Conservation (phyloP, 1,140 invertebrate genomes). For the Drosophila cardini region DNA sequence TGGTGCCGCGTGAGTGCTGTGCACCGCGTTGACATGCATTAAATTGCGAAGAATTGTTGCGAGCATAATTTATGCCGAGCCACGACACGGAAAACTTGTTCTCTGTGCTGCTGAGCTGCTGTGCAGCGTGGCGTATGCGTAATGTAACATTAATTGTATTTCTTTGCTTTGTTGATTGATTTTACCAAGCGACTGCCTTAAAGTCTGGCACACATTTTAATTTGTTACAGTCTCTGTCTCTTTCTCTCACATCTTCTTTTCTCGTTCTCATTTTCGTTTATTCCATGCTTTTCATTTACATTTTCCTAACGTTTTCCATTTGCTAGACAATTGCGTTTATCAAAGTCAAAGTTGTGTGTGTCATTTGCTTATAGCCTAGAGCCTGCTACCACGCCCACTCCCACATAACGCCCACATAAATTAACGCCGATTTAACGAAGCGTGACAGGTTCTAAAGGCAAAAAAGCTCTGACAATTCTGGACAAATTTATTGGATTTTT, state of each 20-base stretch:
- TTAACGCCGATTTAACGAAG: slow-evolving; percentile 78
- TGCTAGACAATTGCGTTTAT: slow-evolving; percentile 74
- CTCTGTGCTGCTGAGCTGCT: neutral
- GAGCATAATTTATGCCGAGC: slow-evolving; percentile 57
- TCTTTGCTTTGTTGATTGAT: slow-evolving; percentile 80
- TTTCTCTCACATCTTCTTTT: neutral
- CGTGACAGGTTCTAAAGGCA: slow-evolving; percentile 41
- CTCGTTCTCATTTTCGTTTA: neutral
- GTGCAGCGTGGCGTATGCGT: slow-evolving; percentile 66
- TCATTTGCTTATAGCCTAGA: slow-evolving; percentile 48
- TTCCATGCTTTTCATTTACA: slow-evolving; percentile 24
- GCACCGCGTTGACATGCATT: slow-evolving; percentile 68
- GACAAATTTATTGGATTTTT: slow-evolving; percentile 77
- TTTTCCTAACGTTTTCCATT: slow-evolving; percentile 40
- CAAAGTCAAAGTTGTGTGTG: slow-evolving; percentile 67
- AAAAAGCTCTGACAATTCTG: slow-evolving; percentile 54
- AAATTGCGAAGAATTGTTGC: slow-evolving; percentile 64
- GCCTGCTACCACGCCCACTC: slow-evolving; percentile 57
- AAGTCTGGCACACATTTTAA: slow-evolving; percentile 38
- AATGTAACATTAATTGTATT: slow-evolving; percentile 81
- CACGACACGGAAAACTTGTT: neutral
- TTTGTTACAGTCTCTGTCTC: slow-evolving; percentile 8
- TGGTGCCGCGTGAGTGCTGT: slow-evolving; percentile 16
- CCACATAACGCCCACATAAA: slow-evolving; percentile 67
- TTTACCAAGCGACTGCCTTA: slow-evolving; percentile 32